Base-by-base conservation (phyloP, 2,888 invertebrate genomes). In the Metallyticus violacea region DNA sequence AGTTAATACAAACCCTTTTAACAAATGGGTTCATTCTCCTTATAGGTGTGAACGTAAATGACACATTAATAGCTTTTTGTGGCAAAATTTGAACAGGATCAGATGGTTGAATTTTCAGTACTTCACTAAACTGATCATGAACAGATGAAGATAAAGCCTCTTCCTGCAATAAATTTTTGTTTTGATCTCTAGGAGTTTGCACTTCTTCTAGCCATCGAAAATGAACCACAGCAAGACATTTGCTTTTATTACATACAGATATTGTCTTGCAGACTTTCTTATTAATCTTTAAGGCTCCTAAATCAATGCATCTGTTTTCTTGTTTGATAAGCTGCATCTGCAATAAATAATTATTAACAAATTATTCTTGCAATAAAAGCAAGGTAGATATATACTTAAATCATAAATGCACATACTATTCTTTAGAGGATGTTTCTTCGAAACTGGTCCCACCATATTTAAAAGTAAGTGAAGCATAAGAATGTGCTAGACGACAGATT, bases 181-280 rank as follows among this genome's bases (percentile, higher is more conserved):
- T 15, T 15, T 0, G 9, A 62, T 15, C 1, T 62, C 4, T 62
- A 4, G 22, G 22, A 62, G 15, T 1, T 15, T 0, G 40, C 4
- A 62, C 9, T 4, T 62, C 15, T 15, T 62, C 40, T 62, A 22
- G 15, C 40, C 40, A 62, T 15, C 4, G 15, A 6, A 62, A 62
- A 9, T 62, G 9, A 0, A 15, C 40, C 9, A 1, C 22, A 4
- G 40, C 40, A 4, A 15, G 9, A 27, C n/a, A 30, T 27, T 80
- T 85, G 86, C 94, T 93, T 86, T 93, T 92, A 89, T 95, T 95
- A 89, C 93, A 91, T n/a, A 95, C 93, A 88, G 93, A 92, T 85
- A 95, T 92, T 86, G 92, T 92, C 85, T 93, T 93, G 25, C 92
- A 91, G 25, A 92, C 92, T 77, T 91, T 92, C 87, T 93, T 92